Base-by-base conservation (phyloP, 2,888 invertebrate genomes). In the Mycalesis mineus region DNA sequence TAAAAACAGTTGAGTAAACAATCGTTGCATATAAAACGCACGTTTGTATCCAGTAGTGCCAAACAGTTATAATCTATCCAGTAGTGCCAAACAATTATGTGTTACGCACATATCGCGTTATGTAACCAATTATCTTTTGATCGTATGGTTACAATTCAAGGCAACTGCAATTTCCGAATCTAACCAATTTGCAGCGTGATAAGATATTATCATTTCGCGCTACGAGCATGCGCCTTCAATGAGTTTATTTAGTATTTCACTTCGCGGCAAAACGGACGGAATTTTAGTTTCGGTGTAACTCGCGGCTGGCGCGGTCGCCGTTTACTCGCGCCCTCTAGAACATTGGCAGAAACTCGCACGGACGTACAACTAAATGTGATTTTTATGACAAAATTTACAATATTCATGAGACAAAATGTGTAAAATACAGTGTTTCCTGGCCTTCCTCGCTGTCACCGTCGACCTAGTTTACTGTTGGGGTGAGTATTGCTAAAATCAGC, bases 361-460 rank as follows among this genome's bases (percentile, higher is more conserved):
- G 65, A 68, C 68, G 68, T 64, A 73, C 77, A 69, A 73, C 70
- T 73, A 76, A 72, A 85, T 80, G 85, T 85, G 80, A 75, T 80
- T 81, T 80, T 82, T 78, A 66, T 73, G 67, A 68, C 60, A 61
- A 71, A 67, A 69, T 28, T 65, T 67, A 64, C 63, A 58, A 74
- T 71, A 74, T 84, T 84, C 70, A 84, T 88, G 78, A 86, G 78
- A 80, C 73, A 88, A 85, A 82, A 89, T 89, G 88, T 84, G 78
- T 70, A 77, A 66, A 74, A 68, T 67, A 68, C 77, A 77, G 80
- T 84, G 82, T 73, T 64, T 81, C 22, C 68, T 87, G 59, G 75
- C 80, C 53, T 67, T 82, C 60, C 33, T 81, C 61, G 73, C 78
- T 33, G 65, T 87, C 52, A 74, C 72, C 50, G 62, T 81, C 64